Base-by-base conservation (phyloP, 1,140 invertebrate species). In the Tribolium madens region DNA sequence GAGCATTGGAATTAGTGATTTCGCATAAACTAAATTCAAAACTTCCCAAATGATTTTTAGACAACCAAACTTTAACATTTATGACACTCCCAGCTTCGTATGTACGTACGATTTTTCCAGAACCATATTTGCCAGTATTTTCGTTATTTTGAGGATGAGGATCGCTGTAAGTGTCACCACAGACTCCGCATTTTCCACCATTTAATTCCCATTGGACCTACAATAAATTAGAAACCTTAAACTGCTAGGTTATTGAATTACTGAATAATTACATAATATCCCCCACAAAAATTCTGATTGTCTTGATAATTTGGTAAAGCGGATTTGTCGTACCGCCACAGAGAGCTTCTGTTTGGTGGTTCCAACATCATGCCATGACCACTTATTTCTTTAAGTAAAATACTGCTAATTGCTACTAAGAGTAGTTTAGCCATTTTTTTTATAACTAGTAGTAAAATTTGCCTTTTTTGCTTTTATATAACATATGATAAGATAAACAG, bases 321-420 rank as follows among this genome's bases (percentile, higher is more conserved):
- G 0, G 87, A 79, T 57, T 86, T 86, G 18, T 91, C 89, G 64
- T 86, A 87, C 57, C 92, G 87, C 91, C 91, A 93, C 31, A 91
- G 86, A 13, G 89, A 88, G 76, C 90, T 89, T 64, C 93, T 87
- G 68, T 90, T 89, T 2, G 91, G 88, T 0, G 93, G 93, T 76
- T 91, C 88, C 78, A 92, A 83, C 80, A 94, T 84, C 86, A 91
- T 89, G 9, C 93, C 93, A 85, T 94, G 93, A 9, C 88, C 89
- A 12, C 2, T 14, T 36, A 57, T 73, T 57, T 73, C 47, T 14
- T 52, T 57, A 4, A 64, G 21, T 6, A 64, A 14, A 33, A 64
- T 12, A 1, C 9, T 64, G 13, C n/a, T 31, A 18, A 64, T 13
- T 10, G 18, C 15, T 17, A 57, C 4, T 2, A 26, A 21, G 3